Evolutionary conservation across 2,888 invertebrate species (phyloP), one percentile per base, ranked within the genome.

Genomic region (Hipparchia sbordonii): DNA sequence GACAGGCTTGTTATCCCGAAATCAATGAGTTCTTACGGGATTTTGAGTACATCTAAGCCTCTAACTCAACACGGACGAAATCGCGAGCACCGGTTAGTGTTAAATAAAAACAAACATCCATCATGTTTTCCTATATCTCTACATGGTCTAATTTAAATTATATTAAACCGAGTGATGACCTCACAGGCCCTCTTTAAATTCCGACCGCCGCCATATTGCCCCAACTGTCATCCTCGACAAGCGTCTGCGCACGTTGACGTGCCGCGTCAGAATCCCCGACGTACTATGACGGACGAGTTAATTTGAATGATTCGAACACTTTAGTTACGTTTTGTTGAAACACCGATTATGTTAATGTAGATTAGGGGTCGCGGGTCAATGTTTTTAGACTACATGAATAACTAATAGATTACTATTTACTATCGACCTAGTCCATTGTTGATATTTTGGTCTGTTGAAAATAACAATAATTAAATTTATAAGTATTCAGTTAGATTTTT

Each of bases 251-350:
- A 80, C 79, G 87, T 82, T 88, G 90, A 90, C 89, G 86, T 85
- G 85, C 80, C 85, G 82, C 82, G 89, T 90, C 91, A 90, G 87
- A 87, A 87, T 87, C 83, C 82, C 77, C 74, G 81, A 85, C 86
- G 80, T 83, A 82, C 81, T 82, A 87, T 88, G 91, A 89, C 89
- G 89, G 89, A 92, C 85, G 90, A 89, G 89, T 91, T 90, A 89
- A 91, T 91, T 89, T 85, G 84, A 89, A 85, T 72, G 69, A 72
- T 74, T 70, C 59, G 63, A 76, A 65, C 52, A 69, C 57, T 67
- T 70, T 72, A 70, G 13, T 70, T 72, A 59, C 48, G 66, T 70
- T n/a, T 48, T 68, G 23, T 73, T 39, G 46, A 39, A 70, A 68
- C 68, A 59, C 48, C 52, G 45, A 66, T 71, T 52, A 13, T 52